Evolutionary conservation across 2,888 invertebrate genomes (phyloP), one percentile per base, ranked within the genome.

Genomic region (Frankliniella fusca): DNA sequence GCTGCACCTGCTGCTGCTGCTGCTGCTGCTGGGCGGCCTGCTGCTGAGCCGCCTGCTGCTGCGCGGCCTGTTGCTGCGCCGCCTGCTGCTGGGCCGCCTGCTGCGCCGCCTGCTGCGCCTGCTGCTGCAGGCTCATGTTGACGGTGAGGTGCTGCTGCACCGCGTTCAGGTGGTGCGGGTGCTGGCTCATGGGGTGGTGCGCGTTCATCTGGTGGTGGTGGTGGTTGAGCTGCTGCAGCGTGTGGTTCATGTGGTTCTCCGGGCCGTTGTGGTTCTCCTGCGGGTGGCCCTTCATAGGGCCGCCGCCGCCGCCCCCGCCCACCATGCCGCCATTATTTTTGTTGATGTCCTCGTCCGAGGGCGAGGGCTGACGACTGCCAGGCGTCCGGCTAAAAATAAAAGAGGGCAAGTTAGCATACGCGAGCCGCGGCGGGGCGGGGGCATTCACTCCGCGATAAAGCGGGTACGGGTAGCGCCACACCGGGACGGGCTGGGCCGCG

Each of bases 291-390:
- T 76, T 76, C 70, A 76, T 76, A 27, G 12, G 23, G 27, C 23
- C 11, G 83, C 81, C 11, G 83, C 83, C 20, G 83, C 81, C 23
- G 81, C 83, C 18, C 82, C 81, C 23, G 82, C 84, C 81, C 81
- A 82, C 80, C 80, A 84, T 82, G 49, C 84, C 81, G 49, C 84
- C 81, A 79, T 84, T 85, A 85, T 91, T 92, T 87, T 92, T 92
- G 84, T 90, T 90, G 83, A 92, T 89, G 83, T 95, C 95, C 86
- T 95, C 95, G 88, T 96, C 96, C 23, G 95, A 95, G 81, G 97
- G 97, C 80, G 97, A 97, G 84, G 96, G 96, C 89, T 97, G 97
- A 86, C 96, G 93, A 86, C 97, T 96, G 82, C 96, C 95, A 76
- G 95, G 95, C 85, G 95, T 95, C 86, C 96, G 95, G 88, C 95